Base-by-base conservation (phyloP, 37 sponge, comb jelly and placozoan genomes). In the Ephydatia muelleri region DNA sequence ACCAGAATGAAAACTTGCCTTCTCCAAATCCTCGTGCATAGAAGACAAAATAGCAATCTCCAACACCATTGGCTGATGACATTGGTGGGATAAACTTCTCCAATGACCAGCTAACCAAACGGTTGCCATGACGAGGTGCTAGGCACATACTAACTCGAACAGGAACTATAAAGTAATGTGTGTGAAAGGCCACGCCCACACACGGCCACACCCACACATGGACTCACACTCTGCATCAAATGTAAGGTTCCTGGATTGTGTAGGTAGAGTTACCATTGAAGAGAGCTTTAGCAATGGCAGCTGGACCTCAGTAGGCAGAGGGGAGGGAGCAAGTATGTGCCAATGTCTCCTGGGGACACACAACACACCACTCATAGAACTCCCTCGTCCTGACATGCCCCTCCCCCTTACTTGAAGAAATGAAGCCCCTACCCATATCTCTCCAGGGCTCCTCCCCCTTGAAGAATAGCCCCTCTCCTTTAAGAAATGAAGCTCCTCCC, bases 101-200 rank as follows among this genome's bases (percentile, higher is more conserved):
- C n/a, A 89, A 76, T n/a, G 90, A 89, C 90, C 90, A 89, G 0
- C 75, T 38, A 13, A 28, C 73, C 68, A 89, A n/a, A 25, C 4
- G 16, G 33, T 73, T 22, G 30, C 85, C 85, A 12, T 66, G 39
- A 28, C 30, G 49, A 14, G 81, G 79, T 33, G 68, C 80, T 26
- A 89, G 67, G 29, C 67, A 39, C 31, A 73, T 31, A 0, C 70
- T 78, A 29, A 70, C 75, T 38, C 90, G 47, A 34, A 21, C 75
- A 29, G 90, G 85, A 67, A 89, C 90, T 89, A 22, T 0, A 6
- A 21, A 5, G 6, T n/a, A n/a, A n/a, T n/a, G n/a, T n/a, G n/a
- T n/a, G n/a, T n/a, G n/a, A n/a, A n/a, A n/a, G n/a, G n/a, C n/a
- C n/a, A n/a, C n/a, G n/a, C n/a, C n/a, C n/a, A n/a, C n/a, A n/a